Conservation (phyloP, 2,888 invertebrate species). For the Blastobasis lacticolella region DNA sequence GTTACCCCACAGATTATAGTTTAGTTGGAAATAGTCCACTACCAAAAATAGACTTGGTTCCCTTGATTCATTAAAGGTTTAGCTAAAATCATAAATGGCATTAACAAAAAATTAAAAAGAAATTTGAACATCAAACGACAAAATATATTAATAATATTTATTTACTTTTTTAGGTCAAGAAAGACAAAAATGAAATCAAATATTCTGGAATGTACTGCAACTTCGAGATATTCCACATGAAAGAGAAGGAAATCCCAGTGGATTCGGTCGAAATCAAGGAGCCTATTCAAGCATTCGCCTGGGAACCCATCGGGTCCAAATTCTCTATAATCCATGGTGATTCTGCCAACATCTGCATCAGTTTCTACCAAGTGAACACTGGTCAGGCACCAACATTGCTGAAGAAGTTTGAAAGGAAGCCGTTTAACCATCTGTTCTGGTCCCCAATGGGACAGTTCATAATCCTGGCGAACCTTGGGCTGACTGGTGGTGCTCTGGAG, state of each 20-base stretch:
- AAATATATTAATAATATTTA: no score
- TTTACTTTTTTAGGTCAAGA: conserved; percentile 70
- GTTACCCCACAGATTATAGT: no score
- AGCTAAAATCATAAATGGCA: no score
- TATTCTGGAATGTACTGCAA: conserved; percentile 98
- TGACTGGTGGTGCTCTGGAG: conserved; percentile 91
- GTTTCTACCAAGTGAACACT: conserved; percentile 91
- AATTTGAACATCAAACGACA: no score
- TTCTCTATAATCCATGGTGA: conserved; percentile 98
- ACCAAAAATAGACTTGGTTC: no score
- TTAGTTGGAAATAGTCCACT: no score
- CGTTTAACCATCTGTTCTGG: conserved; percentile 96
- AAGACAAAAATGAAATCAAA: conserved; percentile 94
- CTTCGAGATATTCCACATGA: conserved; percentile 99
- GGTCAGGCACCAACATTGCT: conserved; percentile 91
- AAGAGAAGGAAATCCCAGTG: conserved; percentile 97
- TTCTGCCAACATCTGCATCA: conserved; percentile 84
- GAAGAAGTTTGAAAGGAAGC: conserved; percentile 91
- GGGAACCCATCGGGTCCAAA: conserved; percentile 98
- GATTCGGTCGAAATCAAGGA: conserved; percentile 98
- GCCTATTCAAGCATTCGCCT: conserved; percentile 94
- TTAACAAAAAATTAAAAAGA: no score
- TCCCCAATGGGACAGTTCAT: conserved; percentile 96
- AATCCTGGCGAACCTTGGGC: conserved; percentile 90
- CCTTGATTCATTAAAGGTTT: no score